Conservation (phyloP, 1,140 invertebrate species). For the Drosophila varians region DNA sequence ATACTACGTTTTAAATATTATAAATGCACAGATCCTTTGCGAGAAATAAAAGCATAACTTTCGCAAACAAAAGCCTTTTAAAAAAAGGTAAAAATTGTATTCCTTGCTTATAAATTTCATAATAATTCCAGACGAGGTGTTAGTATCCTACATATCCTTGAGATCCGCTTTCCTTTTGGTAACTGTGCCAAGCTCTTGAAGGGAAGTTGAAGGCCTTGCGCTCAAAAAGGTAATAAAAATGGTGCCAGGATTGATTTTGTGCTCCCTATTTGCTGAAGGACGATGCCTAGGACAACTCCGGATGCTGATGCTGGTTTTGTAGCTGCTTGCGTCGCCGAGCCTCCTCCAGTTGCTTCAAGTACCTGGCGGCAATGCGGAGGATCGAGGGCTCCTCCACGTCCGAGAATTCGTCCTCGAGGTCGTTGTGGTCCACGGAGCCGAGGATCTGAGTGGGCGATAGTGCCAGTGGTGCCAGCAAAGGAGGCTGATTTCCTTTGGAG, state of each 20-base stretch:
- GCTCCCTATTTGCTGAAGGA: too few relatives aligned
- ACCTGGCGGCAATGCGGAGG: constrained; percentile 6
- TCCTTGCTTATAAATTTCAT: too few relatives aligned
- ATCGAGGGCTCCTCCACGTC: constrained; percentile 18
- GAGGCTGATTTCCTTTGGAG: not conserved
- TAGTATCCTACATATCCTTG: not conserved
- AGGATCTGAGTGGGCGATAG: not conserved
- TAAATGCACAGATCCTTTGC: too few relatives aligned
- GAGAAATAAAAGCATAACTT: not conserved
- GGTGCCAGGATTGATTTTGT: not conserved
- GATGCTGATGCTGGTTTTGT: not conserved
- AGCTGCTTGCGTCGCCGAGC: constrained; percentile 4
- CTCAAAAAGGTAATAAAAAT: not conserved
- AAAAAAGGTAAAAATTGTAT: not conserved
- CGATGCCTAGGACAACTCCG: not conserved
- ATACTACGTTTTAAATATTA: too few relatives aligned
- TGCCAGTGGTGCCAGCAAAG: not conserved
- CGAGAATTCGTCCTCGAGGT: not conserved
- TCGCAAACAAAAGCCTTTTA: too few relatives aligned
- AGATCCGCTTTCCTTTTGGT: not conserved
- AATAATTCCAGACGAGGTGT: too few relatives aligned
- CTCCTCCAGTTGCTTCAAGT: constrained; percentile 32
- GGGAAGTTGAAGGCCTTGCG: not conserved
- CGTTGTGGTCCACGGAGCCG: not conserved
- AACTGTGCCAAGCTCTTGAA: not conserved